Conservation (phyloP, 1,140 invertebrate species). For the Sinonovacula constricta region DNA sequence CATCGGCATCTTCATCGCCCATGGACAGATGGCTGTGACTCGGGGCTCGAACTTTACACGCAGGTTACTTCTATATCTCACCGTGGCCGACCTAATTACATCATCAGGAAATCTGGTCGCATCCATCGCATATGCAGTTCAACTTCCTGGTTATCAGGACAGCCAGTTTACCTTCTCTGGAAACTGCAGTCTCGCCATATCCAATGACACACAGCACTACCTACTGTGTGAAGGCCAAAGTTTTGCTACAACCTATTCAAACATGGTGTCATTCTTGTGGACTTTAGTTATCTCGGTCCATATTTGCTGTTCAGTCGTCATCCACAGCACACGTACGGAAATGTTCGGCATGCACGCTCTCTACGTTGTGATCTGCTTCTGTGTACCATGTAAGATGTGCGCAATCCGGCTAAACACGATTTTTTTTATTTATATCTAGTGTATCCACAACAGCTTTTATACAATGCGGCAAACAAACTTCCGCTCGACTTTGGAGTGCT, state of each 20-base stretch:
- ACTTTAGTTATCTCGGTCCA: constrained; percentile 36
- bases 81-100: constrained; percentile 24
- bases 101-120: constrained; percentile 30
- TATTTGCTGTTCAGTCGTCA: constrained; percentile 28
- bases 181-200: neutral
- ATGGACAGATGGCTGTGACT: neutral
- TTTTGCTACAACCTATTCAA: constrained; percentile 40
- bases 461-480: too few species aligned
- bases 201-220: neutral
- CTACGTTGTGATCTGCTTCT: constrained; percentile 33
- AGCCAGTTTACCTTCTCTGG: too few species aligned
- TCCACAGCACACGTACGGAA: neutral
- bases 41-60: constrained; percentile 27
- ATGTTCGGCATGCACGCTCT: neutral
- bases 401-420: too few species aligned
- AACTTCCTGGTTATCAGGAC: neutral
- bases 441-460: too few species aligned
- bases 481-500: too few species aligned
- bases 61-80: constrained; percentile 34
- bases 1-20: constrained; percentile 9
- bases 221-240: constrained; percentile 33
- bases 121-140: constrained; percentile 2
- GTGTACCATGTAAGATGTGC: constrained; percentile 23
- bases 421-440: too few species aligned
- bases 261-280: constrained; percentile 38